Evolutionary conservation across 2,888 invertebrate genomes (phyloP).

Genomic region (Ormyrus rosae): DNA sequence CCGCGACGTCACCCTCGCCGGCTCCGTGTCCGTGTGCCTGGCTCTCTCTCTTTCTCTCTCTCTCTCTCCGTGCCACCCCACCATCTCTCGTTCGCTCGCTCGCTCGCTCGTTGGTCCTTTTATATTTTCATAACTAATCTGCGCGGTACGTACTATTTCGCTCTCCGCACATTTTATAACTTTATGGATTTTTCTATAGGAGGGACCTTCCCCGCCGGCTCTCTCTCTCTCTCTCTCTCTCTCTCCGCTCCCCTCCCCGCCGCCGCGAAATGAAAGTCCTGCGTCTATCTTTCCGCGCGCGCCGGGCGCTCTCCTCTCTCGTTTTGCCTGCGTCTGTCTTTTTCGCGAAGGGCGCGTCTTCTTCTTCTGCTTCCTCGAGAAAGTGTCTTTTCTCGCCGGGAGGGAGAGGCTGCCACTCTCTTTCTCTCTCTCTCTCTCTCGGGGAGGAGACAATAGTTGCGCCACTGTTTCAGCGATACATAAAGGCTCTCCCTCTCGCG

Average conservation of each 20-base stretch:
- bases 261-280: constrained; percentile 53
- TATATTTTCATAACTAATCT: constrained; percentile 74
- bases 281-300: constrained; percentile 39
- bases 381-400: not conserved
- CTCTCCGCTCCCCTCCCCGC: constrained; percentile 16
- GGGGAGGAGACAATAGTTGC: constrained; percentile 47
- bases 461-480: constrained; percentile 18
- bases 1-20: constrained; percentile 60
- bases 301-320: constrained; percentile 43
- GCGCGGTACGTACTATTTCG: constrained; percentile 68
- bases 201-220: constrained; percentile 59
- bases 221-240: constrained; percentile 19
- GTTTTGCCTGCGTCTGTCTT: constrained; percentile 36
- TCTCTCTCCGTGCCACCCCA: constrained; percentile 54
- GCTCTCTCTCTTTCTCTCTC: constrained; percentile 50
- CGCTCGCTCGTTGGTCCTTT: constrained; percentile 65
- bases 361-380: not conserved
- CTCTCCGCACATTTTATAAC: constrained; percentile 81
- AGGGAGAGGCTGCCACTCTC: too few species aligned
- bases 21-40: constrained; percentile 54
- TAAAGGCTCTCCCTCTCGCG: not conserved
- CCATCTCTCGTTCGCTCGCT: constrained; percentile 47
- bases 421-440: not conserved
- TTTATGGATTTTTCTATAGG: constrained; percentile 82
- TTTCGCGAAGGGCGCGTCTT: constrained; percentile 47